Percentiles rank a stretch among this genome's conserved stretches.
These are phyloP conservation scores for Drosophila jambulina DNA, from an alignment of 1,140 invertebrate genomes.

Conservation along the genomic window DNA sequence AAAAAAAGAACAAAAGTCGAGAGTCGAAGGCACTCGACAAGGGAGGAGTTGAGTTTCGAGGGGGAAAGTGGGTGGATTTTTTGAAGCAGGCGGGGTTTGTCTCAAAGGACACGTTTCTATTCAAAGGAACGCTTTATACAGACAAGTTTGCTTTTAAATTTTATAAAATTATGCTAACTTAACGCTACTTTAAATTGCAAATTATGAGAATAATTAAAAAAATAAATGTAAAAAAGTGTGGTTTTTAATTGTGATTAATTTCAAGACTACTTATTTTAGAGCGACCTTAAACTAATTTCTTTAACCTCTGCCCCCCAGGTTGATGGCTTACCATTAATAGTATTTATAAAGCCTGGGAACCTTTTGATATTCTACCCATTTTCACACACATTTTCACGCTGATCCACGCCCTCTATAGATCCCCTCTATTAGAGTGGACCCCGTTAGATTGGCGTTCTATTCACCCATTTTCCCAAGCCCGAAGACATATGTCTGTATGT, in stretches of 20 bases:
- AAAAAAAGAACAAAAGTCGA: slow-evolving; percentile 72
- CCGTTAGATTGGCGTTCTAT: slow-evolving; percentile 23
- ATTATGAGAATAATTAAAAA: not conserved
- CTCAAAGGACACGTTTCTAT: slow-evolving; percentile 35
- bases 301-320: slow-evolving; percentile 20
- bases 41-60: not conserved
- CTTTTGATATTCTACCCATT: slow-evolving; percentile 4
- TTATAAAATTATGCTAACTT: not conserved
- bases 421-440: slow-evolving; percentile 35
- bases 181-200: not conserved
- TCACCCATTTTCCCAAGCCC: slow-evolving; percentile 36
- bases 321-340: not conserved
- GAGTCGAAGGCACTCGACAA: slow-evolving; percentile 34
- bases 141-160: not conserved
- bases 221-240: rapidly evolving
- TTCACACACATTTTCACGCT: slow-evolving; percentile 44
- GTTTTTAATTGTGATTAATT: not conserved
- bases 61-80: slow-evolving; percentile 26
- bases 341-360: slow-evolving; percentile 30
- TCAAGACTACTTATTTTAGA: not conserved
- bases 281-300: not conserved
- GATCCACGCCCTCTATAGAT: slow-evolving; percentile 24
- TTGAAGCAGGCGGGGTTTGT: slow-evolving; percentile 3
- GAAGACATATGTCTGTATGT: not conserved
- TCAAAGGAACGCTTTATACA: slow-evolving; percentile 24